Percentiles rank a stretch among this genome's conserved stretches.
Conservation (phyloP, 2,888 invertebrate species). For the Ichneumon xanthorius region DNA sequence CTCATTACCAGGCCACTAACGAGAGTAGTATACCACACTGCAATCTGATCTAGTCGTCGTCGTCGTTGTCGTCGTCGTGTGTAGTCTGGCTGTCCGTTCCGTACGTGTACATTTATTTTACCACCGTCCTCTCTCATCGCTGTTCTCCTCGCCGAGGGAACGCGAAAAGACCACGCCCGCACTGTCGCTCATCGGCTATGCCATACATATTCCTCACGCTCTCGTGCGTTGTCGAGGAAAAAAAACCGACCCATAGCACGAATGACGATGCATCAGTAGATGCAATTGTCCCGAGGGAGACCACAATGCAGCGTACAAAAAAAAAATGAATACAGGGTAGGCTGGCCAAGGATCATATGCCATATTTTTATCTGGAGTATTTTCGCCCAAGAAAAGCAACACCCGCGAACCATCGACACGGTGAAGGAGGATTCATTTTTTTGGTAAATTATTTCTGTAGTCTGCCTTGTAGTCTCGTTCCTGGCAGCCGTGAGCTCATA, state of each 20-base stretch:
- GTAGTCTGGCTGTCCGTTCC: constrained; percentile 6
- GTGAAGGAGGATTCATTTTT: not conserved
- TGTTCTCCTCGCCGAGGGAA: constrained; percentile 25
- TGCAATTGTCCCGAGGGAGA: constrained; percentile 28
- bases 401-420: not conserved
- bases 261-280: constrained; percentile 20
- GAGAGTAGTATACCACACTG: constrained; percentile 49
- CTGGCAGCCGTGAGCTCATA: not conserved
- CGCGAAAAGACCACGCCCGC: constrained; percentile 13
- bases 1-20: constrained; percentile 65
- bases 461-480: not conserved
- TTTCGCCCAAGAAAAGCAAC: not conserved
- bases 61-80: constrained; percentile 23
- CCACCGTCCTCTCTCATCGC: constrained; percentile 4
- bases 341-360: not conserved
- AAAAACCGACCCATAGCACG: not conserved
- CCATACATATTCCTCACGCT: constrained; percentile 31
- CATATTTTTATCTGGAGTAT: not conserved
- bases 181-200: constrained; percentile 21
- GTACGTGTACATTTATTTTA: constrained; percentile 1
- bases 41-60: constrained; percentile 61
- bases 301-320: not conserved
- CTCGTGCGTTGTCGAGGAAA: constrained; percentile 6
- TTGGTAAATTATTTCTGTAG: not conserved
- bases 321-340: too few relatives aligned